Evolutionary conservation across 2,113 vertebrate genomes (phyloP).

Genomic region (Mohoua ochrocephala): DNA sequence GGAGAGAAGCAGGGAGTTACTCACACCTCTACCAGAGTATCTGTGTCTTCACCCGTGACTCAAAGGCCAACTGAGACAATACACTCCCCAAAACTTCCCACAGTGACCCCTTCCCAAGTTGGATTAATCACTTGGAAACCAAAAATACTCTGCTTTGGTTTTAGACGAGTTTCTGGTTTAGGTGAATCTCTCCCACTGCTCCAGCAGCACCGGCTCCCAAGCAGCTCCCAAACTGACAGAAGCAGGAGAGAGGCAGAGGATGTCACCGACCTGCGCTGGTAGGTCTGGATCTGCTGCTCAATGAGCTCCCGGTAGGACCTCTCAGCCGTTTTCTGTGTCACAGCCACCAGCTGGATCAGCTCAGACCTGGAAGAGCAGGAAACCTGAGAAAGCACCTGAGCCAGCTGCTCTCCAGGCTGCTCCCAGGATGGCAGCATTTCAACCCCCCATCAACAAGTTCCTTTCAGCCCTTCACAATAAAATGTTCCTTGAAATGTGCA

Average conservation of each 20-base stretch:
- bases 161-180: neutral
- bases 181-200: neutral
- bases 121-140: neutral
- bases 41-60: neutral
- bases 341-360: conserved; percentile 92
- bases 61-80: neutral
- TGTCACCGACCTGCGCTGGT: conserved; percentile 86
- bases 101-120: neutral
- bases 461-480: neutral
- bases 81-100: neutral
- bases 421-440: neutral
- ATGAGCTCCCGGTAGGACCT: conserved; percentile 88
- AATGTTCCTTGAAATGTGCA: neutral
- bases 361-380: conserved; percentile 80
- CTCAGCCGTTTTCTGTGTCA: conserved; percentile 91
- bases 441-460: neutral
- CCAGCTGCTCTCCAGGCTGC: neutral
- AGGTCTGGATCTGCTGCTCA: conserved; percentile 89
- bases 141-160: neutral
- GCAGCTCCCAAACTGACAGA: neutral
- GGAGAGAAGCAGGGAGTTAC: neutral
- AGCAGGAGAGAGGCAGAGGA: neutral
- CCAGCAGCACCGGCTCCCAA: neutral
- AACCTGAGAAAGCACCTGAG: neutral
- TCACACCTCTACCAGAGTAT: neutral